Conservation (phyloP, 2,888 invertebrate genomes). For the Aphidius colemani region DNA sequence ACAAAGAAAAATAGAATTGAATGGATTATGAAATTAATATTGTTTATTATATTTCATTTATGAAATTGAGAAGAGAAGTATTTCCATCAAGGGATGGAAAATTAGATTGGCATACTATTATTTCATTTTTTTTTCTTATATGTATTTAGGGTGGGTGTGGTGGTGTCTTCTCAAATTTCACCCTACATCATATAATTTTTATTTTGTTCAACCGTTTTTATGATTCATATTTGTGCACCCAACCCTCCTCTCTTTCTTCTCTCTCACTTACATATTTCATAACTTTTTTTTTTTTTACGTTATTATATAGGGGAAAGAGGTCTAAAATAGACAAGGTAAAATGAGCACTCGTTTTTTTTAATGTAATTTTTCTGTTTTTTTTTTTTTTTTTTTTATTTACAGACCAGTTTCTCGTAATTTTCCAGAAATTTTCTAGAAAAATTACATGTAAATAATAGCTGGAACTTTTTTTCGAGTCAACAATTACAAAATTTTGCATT, state of each 20-base stretch:
- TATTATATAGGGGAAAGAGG: conserved; percentile 6
- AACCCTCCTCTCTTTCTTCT: neutral
- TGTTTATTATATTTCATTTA: conserved; percentile 11
- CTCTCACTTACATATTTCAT: neutral
- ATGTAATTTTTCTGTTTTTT: no score
- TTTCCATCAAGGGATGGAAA: conserved; percentile 8
- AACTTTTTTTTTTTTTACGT: conserved; percentile 5
- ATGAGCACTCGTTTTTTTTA: no score
- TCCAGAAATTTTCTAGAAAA: no score
- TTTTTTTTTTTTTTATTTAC: conserved; percentile 23
- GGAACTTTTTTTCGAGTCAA: no score
- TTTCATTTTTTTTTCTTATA: no score
- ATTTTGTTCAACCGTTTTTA: conserved; percentile 1
- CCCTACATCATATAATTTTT: conserved; percentile 26
- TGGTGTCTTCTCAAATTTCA: conserved; percentile 32
- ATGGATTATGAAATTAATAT: neutral
- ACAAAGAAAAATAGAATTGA: neutral
- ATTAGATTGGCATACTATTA: conserved; percentile 18
- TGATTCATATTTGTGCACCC: neutral
- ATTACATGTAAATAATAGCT: no score
- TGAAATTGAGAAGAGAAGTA: conserved; percentile 4
- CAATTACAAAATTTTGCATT: no score
- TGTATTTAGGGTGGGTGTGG: conserved; percentile 21
- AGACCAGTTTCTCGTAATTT: no score
- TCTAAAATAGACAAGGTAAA: no score